Conservation (phyloP, 53 echinoderm and acorn worm genomes). For the Holothuria scabra region DNA sequence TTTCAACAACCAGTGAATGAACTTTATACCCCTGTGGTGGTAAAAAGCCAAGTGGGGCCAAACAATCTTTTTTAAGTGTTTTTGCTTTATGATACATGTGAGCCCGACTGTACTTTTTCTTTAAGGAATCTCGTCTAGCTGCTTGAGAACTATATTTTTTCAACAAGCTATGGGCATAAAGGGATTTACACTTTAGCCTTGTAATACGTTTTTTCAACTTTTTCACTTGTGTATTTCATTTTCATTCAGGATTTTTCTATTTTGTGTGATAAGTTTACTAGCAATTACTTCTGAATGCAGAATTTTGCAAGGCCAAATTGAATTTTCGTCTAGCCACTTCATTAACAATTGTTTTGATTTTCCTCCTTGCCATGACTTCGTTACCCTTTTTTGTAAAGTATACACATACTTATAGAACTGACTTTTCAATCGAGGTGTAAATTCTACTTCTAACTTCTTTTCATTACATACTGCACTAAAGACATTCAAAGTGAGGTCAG, state of each 20-base stretch:
- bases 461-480: too few species aligned
- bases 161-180: not conserved
- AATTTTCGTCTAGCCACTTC: not conserved
- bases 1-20: not conserved
- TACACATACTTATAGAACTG: constrained; percentile 19
- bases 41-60: constrained; percentile 11
- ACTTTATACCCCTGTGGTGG: not conserved
- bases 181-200: not conserved
- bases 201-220: constrained; percentile 7
- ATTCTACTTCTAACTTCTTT: too few species aligned
- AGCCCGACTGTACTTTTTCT: not conserved
- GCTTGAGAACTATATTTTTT: constrained; percentile 1
- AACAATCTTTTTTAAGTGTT: not conserved
- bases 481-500: too few species aligned
- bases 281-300: not conserved
- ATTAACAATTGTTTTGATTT: not conserved
- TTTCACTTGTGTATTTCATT: not conserved
- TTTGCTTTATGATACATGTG: not conserved
- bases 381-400: not conserved
- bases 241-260: not conserved
- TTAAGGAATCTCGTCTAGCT: constrained; percentile 1
- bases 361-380: not conserved
- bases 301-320: constrained; percentile 16
- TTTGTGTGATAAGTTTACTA: not conserved
- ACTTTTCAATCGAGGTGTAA: not conserved